phyloP scores from a whole-genome alignment of 1,140 invertebrate genomes.

The Dendrolimus kikuchii region DNA sequence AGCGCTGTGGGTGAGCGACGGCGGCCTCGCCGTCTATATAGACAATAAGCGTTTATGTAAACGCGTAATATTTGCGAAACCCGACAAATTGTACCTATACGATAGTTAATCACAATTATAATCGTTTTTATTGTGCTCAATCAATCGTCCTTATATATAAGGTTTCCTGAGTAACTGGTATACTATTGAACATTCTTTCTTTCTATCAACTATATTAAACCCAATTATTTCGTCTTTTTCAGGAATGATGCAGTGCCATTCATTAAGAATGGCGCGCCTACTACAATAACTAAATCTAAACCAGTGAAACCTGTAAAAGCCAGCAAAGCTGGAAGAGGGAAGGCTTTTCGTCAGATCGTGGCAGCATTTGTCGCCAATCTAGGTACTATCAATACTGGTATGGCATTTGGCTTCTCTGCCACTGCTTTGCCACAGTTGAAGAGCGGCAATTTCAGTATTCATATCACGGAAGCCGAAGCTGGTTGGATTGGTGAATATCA shows the following conservation, averaged over 20 bases:
- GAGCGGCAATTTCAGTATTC: constrained; percentile 70
- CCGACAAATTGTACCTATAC: too few species aligned
- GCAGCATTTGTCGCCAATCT: constrained; percentile 77
- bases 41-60: too few species aligned
- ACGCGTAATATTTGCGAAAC: too few species aligned
- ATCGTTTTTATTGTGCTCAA: too few species aligned
- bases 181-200: too few species aligned
- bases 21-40: too few species aligned
- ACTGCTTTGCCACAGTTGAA: constrained; percentile 79
- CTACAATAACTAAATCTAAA: constrained; percentile 32
- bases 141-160: too few species aligned
- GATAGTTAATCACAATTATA: too few species aligned
- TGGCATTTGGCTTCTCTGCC: constrained; percentile 83
- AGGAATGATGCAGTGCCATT: constrained; percentile 57
- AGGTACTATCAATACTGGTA: constrained; percentile 81
- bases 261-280: constrained; percentile 41
- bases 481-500: constrained; percentile 80
- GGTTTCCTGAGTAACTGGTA: too few species aligned
- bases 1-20: too few species aligned
- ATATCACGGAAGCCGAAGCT: constrained; percentile 74
- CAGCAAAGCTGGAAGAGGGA: constrained; percentile 63
- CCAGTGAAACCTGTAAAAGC: constrained; percentile 21
- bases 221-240: constrained; percentile 8
- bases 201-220: too few species aligned
- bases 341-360: constrained; percentile 74